Evolutionary conservation across 2,888 invertebrate genomes (phyloP).

Genomic region (Pyralis farinalis): DNA sequence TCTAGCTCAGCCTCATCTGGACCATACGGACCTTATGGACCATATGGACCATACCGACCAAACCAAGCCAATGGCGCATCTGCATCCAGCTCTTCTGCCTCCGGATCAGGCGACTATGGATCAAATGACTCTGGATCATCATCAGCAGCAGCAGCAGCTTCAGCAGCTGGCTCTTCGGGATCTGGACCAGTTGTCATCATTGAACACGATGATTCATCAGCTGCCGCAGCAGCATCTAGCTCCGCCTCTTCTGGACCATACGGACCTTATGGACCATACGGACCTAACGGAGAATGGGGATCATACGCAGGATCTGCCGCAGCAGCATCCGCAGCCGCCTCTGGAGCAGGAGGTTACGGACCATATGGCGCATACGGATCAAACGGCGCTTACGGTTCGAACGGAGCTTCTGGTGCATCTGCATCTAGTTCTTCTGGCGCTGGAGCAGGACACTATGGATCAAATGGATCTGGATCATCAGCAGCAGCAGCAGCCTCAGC

Average conservation of each 20-base stretch:
- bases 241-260: slow-evolving; percentile 8
- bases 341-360: too few species aligned
- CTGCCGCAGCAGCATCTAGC: slow-evolving; percentile 7
- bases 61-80: too few species aligned
- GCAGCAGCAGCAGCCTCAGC: too few species aligned
- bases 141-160: too few species aligned
- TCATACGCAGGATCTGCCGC: slow-evolving; percentile 2
- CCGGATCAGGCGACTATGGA: too few species aligned
- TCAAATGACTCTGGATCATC: too few species aligned
- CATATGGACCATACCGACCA: background rate
- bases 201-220: too few species aligned
- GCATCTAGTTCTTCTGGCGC: background rate
- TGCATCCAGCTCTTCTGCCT: too few species aligned
- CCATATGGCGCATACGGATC: slow-evolving; percentile 1
- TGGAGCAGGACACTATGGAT: slow-evolving; percentile 1
- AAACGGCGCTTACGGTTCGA: slow-evolving; percentile 11
- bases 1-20: slow-evolving; percentile 7
- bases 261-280: slow-evolving; percentile 3
- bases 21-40: slow-evolving; percentile 9
- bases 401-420: slow-evolving; percentile 2
- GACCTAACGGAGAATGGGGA: background rate
- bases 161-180: too few species aligned
- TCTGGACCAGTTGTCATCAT: too few species aligned
- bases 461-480: background rate
- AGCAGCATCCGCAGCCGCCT: background rate